These are phyloP conservation scores for Natator depressus DNA, from an alignment of 2,113 vertebrate genomes.

Conservation along the genomic window DNA sequence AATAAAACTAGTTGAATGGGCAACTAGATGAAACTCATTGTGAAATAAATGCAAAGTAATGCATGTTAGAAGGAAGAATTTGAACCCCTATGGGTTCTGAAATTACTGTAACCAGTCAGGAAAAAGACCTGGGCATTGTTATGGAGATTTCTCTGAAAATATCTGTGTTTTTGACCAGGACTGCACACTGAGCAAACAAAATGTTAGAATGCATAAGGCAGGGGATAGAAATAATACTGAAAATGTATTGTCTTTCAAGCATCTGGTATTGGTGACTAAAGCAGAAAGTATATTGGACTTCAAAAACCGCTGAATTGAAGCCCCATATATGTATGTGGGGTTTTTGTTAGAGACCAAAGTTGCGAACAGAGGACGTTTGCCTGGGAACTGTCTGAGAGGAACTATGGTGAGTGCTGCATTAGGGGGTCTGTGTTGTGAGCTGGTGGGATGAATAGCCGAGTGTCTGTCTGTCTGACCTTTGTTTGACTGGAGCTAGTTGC, in stretches of 20 bases:
- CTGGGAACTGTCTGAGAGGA: no score
- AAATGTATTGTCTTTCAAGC: background rate
- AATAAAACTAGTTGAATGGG: background rate
- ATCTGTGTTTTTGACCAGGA: background rate
- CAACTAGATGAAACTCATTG: background rate
- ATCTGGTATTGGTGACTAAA: background rate
- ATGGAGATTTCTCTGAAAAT: background rate
- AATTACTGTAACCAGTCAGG: background rate
- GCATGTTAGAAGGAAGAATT: background rate
- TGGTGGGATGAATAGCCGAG: no score
- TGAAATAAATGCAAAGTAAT: background rate
- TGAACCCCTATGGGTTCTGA: background rate
- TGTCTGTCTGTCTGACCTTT: no score
- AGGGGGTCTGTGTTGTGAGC: no score
- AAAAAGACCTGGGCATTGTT: background rate
- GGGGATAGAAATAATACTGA: background rate
- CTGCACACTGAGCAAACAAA: background rate
- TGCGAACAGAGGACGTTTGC: no score
- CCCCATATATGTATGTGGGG: background rate
- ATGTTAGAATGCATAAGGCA: fast-evolving
- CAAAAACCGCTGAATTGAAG: background rate
- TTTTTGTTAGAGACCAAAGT: background rate
- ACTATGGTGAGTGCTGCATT: no score
- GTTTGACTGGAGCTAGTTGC: no score
- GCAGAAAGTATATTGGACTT: background rate